Evolutionary conservation across 2,888 invertebrate species (phyloP).

Genomic region (Drosophila multiciliata): DNA sequence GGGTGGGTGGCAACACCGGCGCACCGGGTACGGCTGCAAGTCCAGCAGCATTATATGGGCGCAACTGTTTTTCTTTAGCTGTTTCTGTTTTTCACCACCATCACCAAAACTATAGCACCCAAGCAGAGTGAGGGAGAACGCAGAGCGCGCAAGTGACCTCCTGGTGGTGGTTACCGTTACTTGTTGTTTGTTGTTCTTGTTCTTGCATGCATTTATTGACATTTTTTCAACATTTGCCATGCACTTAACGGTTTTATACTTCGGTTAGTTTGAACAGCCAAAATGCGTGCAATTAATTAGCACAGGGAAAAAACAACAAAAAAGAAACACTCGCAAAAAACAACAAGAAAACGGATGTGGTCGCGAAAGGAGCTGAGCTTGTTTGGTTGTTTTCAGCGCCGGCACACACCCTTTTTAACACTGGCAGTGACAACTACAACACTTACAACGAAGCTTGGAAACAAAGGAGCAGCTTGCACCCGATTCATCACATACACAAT

Average conservation of each 20-base stretch:
- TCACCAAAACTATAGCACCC: constrained; percentile 16
- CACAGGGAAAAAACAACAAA: constrained; percentile 7
- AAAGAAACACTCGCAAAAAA: background rate
- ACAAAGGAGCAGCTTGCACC: constrained; percentile 75
- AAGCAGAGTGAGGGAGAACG: constrained; percentile 29
- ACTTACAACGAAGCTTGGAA: constrained; percentile 59
- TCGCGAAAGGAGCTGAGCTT: constrained; percentile 40
- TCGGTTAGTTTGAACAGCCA: constrained; percentile 16
- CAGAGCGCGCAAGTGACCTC: constrained; percentile 41
- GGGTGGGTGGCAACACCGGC: constrained; percentile 56
- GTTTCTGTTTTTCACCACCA: constrained; percentile 8
- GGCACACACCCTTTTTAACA: constrained; percentile 66
- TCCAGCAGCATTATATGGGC: constrained; percentile 30
- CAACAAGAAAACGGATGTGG: constrained; percentile 55
- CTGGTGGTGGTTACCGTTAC: constrained; percentile 70
- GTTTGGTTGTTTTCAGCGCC: constrained; percentile 45
- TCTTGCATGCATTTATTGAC: constrained; percentile 70
- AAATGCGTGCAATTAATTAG: constrained; percentile 72
- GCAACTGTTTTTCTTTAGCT: constrained; percentile 46
- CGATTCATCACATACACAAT: constrained; percentile 52
- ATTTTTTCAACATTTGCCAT: constrained; percentile 58
- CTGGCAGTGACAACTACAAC: constrained; percentile 52
- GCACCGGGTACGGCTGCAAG: constrained; percentile 37
- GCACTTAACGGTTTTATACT: constrained; percentile 38
- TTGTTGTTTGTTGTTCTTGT: constrained; percentile 35